A percentile compares a stretch with the other conserved stretches of the same genome.
Conservation (phyloP, 2,888 invertebrate genomes). For the Helleia helle region DNA sequence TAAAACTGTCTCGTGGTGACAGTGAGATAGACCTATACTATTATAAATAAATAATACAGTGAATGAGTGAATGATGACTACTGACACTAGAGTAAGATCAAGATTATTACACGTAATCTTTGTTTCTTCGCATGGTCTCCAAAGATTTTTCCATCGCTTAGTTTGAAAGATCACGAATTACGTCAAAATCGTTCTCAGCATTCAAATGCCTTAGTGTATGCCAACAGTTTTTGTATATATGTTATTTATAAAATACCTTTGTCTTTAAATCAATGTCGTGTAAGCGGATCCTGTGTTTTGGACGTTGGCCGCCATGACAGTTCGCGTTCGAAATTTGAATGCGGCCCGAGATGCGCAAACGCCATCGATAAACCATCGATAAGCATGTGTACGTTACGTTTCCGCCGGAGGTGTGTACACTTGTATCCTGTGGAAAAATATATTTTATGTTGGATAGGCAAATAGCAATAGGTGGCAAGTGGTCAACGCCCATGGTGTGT, state of each 20-base stretch:
- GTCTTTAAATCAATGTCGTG: constrained; percentile 45
- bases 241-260: constrained; percentile 6
- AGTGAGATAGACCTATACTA: no score
- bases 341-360: constrained; percentile 62
- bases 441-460: not conserved
- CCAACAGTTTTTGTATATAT: not conserved
- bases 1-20: no score
- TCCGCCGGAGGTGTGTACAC: constrained; percentile 46
- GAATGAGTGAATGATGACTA: no score
- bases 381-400: constrained; percentile 42
- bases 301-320: constrained; percentile 56
- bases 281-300: constrained; percentile 32
- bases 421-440: constrained; percentile 35
- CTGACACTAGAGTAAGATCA: no score
- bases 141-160: no score
- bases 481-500: no score
- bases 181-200: no score
- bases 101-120: no score
- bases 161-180: no score
- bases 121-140: no score
- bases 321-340: constrained; percentile 66
- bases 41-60: no score
- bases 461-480: constrained; percentile 7
- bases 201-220: not conserved
- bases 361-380: constrained; percentile 58